Evolutionary conservation across 1,140 invertebrate genomes (phyloP), one percentile per base, ranked within the genome.

Genomic region (Galendromus occidentalis): DNA sequence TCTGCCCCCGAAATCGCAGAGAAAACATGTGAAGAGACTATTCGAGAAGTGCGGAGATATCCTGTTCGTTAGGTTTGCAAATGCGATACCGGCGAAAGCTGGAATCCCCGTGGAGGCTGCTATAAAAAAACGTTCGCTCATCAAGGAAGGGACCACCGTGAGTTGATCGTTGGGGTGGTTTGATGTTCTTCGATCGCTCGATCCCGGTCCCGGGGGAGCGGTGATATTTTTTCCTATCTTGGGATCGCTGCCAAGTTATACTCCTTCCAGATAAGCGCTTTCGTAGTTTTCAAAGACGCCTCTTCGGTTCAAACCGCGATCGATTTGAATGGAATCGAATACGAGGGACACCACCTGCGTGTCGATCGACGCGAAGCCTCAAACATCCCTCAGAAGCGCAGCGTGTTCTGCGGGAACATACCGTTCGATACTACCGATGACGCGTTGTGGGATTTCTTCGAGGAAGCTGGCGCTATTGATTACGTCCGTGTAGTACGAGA

Each of bases 41-140:
- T 59, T 59, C 51, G 51, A 33, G 17, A 59, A 59, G 5, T 59
- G 51, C 51, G 51, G 51, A 25, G 51, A 59, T 25, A 59, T 59
- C 9, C 51, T 59, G 4, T 59, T 59, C 33, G 51, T 59, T 4
- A 17, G 51, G 33, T 59, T 59, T 25, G 33, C 51, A 2, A 59
- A 22, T 25, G 51, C 51, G 2, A 59, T 59, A 5, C 51, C 51
- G 2, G 51, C 51, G 51, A 59, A 59, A 25, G n/a, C 51, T 4
- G 25, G 25, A 2, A 59, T 59, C 22, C 51, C 51, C 14, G 51
- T 25, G 1, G 51, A 59, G 20, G 51, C 51, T 29, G 51, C 51
- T 25, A 2, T 59, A 14, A 59, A 59, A 33, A 59, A 59, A 59
- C 51, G 51, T 29, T 59, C 51, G 25, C 51, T 59, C 22, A 59